Evolutionary conservation across 2,888 invertebrate genomes (phyloP).

Genomic region (Scaptomyza flava): DNA sequence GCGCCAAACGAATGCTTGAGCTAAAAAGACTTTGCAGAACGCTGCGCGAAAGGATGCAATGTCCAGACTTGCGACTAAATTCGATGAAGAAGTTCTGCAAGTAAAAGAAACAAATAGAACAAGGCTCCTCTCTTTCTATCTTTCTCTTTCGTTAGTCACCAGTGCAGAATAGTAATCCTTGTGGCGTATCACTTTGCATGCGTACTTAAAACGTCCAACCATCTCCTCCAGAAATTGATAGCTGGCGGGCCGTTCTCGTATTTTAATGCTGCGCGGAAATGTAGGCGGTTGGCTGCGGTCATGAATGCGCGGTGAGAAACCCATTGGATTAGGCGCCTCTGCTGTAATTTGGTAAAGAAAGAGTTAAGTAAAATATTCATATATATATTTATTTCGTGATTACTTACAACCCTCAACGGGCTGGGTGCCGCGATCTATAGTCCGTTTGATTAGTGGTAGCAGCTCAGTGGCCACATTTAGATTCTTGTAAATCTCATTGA

Average conservation of each 20-base stretch:
- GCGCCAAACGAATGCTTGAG: constrained; percentile 82
- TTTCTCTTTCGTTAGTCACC: constrained; percentile 85
- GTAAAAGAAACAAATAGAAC: constrained; percentile 40
- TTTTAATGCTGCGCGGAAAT: constrained; percentile 97
- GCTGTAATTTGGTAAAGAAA: constrained; percentile 54
- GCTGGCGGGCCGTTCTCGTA: constrained; percentile 88
- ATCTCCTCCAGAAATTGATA: constrained; percentile 93
- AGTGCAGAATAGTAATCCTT: constrained; percentile 92
- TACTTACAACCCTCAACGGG: constrained; percentile 85
- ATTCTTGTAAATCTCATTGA: constrained; percentile 91
- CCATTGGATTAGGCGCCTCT: constrained; percentile 92
- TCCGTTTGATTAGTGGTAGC: constrained; percentile 91
- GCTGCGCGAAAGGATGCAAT: constrained; percentile 96
- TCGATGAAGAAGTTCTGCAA: constrained; percentile 95
- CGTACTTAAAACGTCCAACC: constrained; percentile 91
- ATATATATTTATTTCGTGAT: too few relatives aligned
- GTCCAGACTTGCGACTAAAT: constrained; percentile 93
- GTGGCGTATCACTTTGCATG: constrained; percentile 92
- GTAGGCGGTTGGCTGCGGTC: constrained; percentile 98
- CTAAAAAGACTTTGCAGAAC: constrained; percentile 93
- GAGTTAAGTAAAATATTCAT: neutral
- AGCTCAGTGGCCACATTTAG: constrained; percentile 92
- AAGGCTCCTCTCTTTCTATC: neutral
- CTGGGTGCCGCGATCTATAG: constrained; percentile 90
- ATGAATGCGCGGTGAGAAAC: constrained; percentile 98